phyloP scores from a whole-genome alignment of 2,888 invertebrate species.

The Opisthograptis luteolata region DNA sequence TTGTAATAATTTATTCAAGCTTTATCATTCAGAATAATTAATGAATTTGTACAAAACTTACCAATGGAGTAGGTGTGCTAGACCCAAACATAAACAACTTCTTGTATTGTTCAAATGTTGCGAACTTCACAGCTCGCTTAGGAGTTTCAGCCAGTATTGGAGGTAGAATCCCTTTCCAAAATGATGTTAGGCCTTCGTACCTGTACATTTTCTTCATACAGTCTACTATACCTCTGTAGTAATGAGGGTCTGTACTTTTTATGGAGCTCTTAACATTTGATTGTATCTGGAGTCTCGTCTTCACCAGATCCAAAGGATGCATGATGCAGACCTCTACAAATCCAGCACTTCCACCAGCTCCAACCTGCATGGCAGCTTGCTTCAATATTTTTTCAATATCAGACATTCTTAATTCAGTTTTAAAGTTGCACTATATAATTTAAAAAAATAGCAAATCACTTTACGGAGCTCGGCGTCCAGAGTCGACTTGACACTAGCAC shows the following conservation, averaged over 20 bases:
- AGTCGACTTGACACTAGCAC: too few relatives aligned
- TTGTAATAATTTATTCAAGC: too few relatives aligned
- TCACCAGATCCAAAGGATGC: constrained; percentile 97
- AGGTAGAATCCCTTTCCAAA: constrained; percentile 97
- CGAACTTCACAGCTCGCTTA: constrained; percentile 96
- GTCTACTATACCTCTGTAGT: constrained; percentile 92
- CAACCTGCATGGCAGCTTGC: constrained; percentile 91
- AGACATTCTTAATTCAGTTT: constrained; percentile 65
- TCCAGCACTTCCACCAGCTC: constrained; percentile 95
- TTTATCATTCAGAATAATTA: too few relatives aligned
- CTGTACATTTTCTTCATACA: constrained; percentile 95
- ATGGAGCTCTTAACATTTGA: constrained; percentile 45
- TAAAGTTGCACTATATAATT: too few relatives aligned
- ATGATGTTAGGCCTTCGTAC: constrained; percentile 92
- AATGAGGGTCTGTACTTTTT: constrained; percentile 77
- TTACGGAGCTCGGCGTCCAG: too few relatives aligned
- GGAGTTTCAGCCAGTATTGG: constrained; percentile 98
- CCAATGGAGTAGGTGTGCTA: constrained; percentile 89
- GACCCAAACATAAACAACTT: constrained; percentile 92
- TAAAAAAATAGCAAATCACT: too few relatives aligned
- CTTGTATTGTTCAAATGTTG: constrained; percentile 97
- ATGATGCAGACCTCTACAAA: constrained; percentile 98
- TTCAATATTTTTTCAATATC: constrained; percentile 80
- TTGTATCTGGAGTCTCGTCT: constrained; percentile 88
- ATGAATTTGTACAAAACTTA: constrained; percentile 50